Evolutionary conservation across 2,888 invertebrate species (phyloP).

Genomic region (Tipula confusa): DNA sequence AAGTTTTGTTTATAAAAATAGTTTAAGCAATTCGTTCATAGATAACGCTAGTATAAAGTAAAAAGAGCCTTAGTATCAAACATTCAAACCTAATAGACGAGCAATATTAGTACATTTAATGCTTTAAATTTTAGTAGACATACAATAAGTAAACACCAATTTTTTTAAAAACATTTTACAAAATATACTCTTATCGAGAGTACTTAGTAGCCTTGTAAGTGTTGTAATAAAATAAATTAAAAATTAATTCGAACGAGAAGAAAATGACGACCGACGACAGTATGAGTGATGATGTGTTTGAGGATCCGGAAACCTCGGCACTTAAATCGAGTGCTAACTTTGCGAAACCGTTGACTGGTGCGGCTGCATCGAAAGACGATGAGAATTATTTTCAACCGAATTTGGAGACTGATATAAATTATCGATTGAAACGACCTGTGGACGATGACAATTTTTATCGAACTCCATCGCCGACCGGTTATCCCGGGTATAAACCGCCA

Average conservation of each 20-base stretch:
- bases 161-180: neutral
- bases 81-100: neutral
- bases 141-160: neutral
- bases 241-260: neutral
- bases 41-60: neutral
- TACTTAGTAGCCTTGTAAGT: neutral
- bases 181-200: neutral
- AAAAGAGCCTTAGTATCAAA: neutral
- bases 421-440: neutral
- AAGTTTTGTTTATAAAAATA: neutral
- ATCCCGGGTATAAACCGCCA: constrained; percentile 73
- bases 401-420: neutral
- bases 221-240: neutral
- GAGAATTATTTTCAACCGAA: constrained; percentile 35
- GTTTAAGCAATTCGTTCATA: neutral
- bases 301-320: constrained; percentile 54
- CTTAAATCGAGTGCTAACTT: constrained; percentile 31
- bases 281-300: constrained; percentile 81
- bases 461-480: constrained; percentile 72
- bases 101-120: constrained; percentile 1
- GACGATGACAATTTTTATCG: constrained; percentile 34
- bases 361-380: constrained; percentile 41
- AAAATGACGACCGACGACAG: constrained; percentile 64
- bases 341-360: neutral
- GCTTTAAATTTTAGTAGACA: neutral